Evolutionary conservation across 2,113 vertebrate genomes (phyloP).

Genomic region (Pluvialis apricaria): DNA sequence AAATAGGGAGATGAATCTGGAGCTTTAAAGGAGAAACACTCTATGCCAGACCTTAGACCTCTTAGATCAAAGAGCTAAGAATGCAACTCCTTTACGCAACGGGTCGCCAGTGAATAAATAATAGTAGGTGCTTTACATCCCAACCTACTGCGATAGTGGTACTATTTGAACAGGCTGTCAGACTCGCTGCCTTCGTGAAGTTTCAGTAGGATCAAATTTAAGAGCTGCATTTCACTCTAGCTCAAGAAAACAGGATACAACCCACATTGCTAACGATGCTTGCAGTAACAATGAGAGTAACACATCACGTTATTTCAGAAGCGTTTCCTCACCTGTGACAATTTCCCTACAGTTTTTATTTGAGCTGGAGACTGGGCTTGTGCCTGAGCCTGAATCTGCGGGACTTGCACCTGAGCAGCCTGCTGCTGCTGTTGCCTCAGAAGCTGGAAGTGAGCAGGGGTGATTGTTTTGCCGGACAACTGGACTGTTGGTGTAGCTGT

Average conservation of each 20-base stretch:
- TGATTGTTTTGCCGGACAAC: conserved; percentile 80
- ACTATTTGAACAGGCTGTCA: neutral
- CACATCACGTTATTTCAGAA: fast-evolving
- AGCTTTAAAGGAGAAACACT: neutral
- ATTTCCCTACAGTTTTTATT: conserved; percentile 83
- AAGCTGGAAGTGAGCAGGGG: conserved; percentile 86
- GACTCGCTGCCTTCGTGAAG: neutral
- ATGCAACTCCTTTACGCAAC: neutral
- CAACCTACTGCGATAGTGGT: neutral
- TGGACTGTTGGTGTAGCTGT: conserved; percentile 79
- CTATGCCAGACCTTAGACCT: neutral
- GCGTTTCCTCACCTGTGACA: conserved; percentile 72
- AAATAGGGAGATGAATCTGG: neutral
- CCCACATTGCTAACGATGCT: neutral
- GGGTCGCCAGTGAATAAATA: neutral
- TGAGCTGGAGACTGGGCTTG: conserved; percentile 80
- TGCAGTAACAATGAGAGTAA: neutral
- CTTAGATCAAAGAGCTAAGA: neutral
- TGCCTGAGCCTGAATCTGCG: conserved; percentile 72
- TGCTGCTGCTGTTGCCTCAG: conserved; percentile 84
- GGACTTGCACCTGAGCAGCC: conserved; percentile 72
- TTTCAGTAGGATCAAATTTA: neutral
- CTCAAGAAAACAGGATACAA: neutral
- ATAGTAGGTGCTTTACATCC: neutral
- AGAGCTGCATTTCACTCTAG: neutral